Percentiles rank a stretch among this genome's conserved stretches.
Evolutionary conservation across 2,888 invertebrate genomes (phyloP).

Genomic region (Neocrepidodera transversa): DNA sequence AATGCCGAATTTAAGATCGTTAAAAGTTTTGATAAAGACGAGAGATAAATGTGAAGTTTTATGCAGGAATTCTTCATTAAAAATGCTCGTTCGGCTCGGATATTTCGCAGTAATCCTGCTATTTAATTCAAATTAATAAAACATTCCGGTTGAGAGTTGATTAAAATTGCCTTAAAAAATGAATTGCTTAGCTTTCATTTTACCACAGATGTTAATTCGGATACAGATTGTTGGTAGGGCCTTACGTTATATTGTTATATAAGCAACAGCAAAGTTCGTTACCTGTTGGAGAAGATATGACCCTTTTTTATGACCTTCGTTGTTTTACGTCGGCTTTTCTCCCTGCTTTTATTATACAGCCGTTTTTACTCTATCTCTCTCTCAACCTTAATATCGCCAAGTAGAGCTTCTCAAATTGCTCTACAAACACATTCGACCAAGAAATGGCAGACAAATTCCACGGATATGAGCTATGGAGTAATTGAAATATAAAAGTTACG

Average conservation of each 20-base stretch:
- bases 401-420: constrained; percentile 39
- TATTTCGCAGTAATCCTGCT: background rate
- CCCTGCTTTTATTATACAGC: constrained; percentile 30
- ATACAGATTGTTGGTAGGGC: constrained; percentile 30
- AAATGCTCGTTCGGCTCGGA: too few relatives aligned
- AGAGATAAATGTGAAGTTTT: too few relatives aligned
- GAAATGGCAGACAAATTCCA: constrained; percentile 36
- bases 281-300: constrained; percentile 41
- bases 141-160: constrained; percentile 11
- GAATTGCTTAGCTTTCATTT: constrained; percentile 8
- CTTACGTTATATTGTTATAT: constrained; percentile 34
- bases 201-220: constrained; percentile 28
- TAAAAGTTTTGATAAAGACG: too few relatives aligned
- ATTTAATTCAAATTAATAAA: background rate
- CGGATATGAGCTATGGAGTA: constrained; percentile 36
- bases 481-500: constrained; percentile 39
- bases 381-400: constrained; percentile 40
- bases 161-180: constrained; percentile 12
- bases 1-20: too few relatives aligned
- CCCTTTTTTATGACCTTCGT: constrained; percentile 38
- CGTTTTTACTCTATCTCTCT: constrained; percentile 33
- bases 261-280: constrained; percentile 32
- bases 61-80: too few relatives aligned
- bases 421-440: constrained; percentile 39
- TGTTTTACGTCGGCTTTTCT: constrained; percentile 38